These are phyloP conservation scores for Hirudo medicinalis DNA, from an alignment of 1,140 invertebrate genomes.

Conservation along the genomic window DNA sequence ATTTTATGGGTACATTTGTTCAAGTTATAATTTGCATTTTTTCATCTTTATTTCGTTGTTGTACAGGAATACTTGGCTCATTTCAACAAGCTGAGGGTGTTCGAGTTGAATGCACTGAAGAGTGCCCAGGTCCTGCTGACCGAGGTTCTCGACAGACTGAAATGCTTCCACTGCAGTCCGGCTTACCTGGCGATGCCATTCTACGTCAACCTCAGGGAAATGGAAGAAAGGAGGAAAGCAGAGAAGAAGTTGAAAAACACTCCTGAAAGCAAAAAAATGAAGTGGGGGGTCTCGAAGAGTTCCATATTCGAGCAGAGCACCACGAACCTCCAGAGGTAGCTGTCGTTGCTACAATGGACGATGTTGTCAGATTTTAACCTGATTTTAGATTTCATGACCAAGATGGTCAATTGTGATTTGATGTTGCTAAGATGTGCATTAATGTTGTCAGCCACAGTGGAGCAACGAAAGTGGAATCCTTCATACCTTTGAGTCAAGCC, in stretches of 20 bases:
- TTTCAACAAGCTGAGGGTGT: background rate
- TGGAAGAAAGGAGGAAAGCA: background rate
- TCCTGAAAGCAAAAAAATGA: background rate
- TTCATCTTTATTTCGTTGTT: no score
- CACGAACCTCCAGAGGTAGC: background rate
- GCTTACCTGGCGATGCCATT: background rate
- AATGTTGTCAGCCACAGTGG: no score
- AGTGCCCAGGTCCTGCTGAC: background rate
- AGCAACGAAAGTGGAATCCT: no score
- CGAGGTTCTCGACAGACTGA: background rate
- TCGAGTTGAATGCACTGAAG: conserved; percentile 6
- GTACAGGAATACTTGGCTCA: background rate
- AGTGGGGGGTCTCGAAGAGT: background rate
- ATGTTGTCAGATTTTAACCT: no score
- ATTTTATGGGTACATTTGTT: no score
- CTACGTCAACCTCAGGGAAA: background rate
- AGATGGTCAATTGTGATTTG: no score
- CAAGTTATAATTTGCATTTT: no score
- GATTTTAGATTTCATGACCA: no score
- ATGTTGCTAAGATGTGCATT: no score
- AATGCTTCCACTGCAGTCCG: background rate
- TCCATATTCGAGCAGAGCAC: background rate
- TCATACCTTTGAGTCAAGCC: no score
- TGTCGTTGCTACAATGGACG: no score
- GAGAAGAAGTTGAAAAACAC: background rate